Evolutionary conservation across 1,140 invertebrate genomes (phyloP).

Genomic region (Dendroctonus ponderosae): DNA sequence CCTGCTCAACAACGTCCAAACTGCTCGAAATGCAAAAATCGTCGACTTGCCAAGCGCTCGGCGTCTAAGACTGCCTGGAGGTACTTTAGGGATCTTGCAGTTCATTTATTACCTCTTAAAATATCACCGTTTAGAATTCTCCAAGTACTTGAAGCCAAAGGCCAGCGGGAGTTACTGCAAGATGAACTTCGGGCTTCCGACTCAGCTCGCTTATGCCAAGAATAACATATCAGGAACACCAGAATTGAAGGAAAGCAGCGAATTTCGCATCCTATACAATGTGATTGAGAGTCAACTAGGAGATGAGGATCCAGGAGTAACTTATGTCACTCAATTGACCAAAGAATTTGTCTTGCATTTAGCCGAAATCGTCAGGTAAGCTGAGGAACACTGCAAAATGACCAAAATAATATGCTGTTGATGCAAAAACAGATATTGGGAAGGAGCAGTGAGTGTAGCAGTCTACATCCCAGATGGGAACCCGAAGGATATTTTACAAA

Average conservation of each 20-base stretch:
- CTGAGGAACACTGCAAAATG: too few relatives aligned
- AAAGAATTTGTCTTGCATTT: conserved; percentile 71
- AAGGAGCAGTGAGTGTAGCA: conserved; percentile 71
- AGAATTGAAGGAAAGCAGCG: conserved; percentile 56
- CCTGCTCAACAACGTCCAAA: conserved; percentile 7
- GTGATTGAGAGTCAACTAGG: conserved; percentile 53
- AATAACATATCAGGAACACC: conserved; percentile 55
- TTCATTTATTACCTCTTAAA: neutral
- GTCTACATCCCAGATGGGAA: conserved; percentile 70
- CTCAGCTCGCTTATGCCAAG: conserved; percentile 54
- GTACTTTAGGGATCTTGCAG: neutral
- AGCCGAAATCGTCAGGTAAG: conserved; percentile 45
- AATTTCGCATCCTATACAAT: conserved; percentile 67
- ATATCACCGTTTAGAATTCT: neutral
- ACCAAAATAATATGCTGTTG: neutral
- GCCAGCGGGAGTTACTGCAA: conserved; percentile 59
- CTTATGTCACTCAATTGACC: conserved; percentile 72
- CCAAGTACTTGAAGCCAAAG: neutral
- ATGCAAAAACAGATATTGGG: conserved; percentile 57
- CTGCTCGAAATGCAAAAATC: conserved; percentile 11
- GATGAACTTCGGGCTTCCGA: conserved; percentile 63
- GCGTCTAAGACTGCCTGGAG: neutral
- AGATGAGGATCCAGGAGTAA: conserved; percentile 53
- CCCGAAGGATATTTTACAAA: conserved; percentile 59
- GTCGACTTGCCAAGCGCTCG: neutral